phyloP scores from a whole-genome alignment of 2,888 invertebrate species.

The Dynastes hyllus region DNA sequence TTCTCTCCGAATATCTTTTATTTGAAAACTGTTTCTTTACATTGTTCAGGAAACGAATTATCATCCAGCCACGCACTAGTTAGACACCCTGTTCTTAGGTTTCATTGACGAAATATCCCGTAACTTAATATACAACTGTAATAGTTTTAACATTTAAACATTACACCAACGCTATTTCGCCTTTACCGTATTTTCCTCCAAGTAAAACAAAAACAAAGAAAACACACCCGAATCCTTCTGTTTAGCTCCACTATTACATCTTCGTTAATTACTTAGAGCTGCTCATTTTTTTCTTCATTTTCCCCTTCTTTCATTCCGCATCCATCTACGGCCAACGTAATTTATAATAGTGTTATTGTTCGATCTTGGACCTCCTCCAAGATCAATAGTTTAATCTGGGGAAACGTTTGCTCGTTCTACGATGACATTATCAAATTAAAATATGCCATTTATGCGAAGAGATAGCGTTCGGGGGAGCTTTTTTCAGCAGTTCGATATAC shows the following conservation, averaged over 20 bases:
- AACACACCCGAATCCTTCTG: background rate
- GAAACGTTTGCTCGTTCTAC: conserved; percentile 25
- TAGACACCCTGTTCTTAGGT: too few species aligned
- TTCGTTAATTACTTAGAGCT: too few species aligned
- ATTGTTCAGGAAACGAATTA: too few species aligned
- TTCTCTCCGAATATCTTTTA: too few species aligned
- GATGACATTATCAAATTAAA: conserved; percentile 42
- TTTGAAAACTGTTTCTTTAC: too few species aligned
- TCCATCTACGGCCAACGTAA: conserved; percentile 20
- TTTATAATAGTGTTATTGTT: conserved; percentile 44
- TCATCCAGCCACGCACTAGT: too few species aligned
- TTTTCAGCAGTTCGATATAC: background rate
- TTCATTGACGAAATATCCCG: too few species aligned
- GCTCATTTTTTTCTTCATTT: background rate
- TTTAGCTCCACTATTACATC: too few species aligned
- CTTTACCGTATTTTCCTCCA: background rate
- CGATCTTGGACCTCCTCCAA: conserved; percentile 32
- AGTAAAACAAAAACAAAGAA: background rate
- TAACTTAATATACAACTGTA: too few species aligned
- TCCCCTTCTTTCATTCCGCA: background rate
- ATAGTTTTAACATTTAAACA: too few species aligned
- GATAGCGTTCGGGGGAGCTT: background rate
- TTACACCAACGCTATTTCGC: too few species aligned
- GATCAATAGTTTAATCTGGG: conserved; percentile 41
- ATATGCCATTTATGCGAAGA: conserved; percentile 27